A percentile compares a stretch with the other conserved stretches of the same genome.
Conservation (phyloP, 1,140 invertebrate species). For the Bactericera cockerelli region DNA sequence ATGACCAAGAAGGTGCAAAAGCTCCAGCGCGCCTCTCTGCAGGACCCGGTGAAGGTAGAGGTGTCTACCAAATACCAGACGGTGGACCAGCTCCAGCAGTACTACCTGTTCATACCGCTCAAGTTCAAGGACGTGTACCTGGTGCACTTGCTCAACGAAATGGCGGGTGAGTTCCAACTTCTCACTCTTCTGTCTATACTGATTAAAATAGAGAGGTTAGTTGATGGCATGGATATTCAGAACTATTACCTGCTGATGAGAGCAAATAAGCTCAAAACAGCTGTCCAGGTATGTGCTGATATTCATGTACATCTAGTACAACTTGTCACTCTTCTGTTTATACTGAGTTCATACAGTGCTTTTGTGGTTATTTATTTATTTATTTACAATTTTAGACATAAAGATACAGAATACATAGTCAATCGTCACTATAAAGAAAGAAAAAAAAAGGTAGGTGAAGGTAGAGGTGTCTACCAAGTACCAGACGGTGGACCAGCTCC, state of each 20-base stretch:
- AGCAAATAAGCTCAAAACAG: no score
- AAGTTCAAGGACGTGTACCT: constrained; percentile 98
- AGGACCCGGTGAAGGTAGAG: constrained; percentile 86
- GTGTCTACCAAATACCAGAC: constrained; percentile 96
- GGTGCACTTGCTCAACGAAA: constrained; percentile 88
- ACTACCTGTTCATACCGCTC: constrained; percentile 88
- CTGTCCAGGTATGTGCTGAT: no score
- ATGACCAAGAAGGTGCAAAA: constrained; percentile 99
- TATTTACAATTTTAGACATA: no score
- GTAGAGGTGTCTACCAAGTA: constrained; percentile 95
- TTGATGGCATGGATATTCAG: no score
- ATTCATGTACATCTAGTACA: no score
- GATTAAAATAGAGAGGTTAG: no score
- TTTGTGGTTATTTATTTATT: no score
- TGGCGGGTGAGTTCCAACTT: constrained; percentile 93
- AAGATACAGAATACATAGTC: no score
- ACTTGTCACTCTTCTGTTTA: constrained; percentile 74
- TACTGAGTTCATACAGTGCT: constrained; percentile 75
- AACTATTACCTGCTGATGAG: no score
- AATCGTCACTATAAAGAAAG: no score
- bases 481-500: constrained; percentile 91
- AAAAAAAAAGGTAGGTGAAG: no score
- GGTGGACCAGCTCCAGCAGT: constrained; percentile 89
- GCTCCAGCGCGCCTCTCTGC: constrained; percentile 82
- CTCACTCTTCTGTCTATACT: no score